These are phyloP conservation scores for Drosophila tsacasi DNA, from an alignment of 1,140 invertebrate genomes.

Conservation along the genomic window DNA sequence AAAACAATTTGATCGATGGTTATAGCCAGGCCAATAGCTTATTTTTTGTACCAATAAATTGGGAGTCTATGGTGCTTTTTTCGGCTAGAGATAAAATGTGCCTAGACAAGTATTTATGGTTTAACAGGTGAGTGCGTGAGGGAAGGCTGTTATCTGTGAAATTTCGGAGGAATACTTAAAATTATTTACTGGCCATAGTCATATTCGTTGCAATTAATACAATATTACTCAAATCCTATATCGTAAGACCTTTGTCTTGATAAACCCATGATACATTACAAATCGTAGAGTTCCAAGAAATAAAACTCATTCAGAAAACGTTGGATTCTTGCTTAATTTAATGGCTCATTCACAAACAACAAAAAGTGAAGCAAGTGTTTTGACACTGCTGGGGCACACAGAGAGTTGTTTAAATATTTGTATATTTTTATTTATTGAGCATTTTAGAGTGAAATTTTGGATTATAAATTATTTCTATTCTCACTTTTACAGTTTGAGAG, in stretches of 20 bases:
- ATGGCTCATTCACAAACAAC: background rate
- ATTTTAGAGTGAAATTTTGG: background rate
- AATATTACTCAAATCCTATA: background rate
- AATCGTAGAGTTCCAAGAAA: background rate
- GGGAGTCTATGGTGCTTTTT: background rate
- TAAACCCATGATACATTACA: background rate
- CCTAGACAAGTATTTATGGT: constrained; percentile 27
- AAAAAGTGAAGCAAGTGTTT: constrained; percentile 11
- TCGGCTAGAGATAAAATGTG: constrained; percentile 1
- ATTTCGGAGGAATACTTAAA: constrained; percentile 1
- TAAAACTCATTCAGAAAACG: background rate
- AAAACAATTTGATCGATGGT: constrained; percentile 43
- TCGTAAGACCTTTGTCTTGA: background rate
- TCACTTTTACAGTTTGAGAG: constrained; percentile 3
- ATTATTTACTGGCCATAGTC: background rate
- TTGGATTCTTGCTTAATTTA: background rate
- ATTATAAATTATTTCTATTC: background rate
- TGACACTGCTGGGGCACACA: background rate
- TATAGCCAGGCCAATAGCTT: background rate
- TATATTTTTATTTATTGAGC: constrained; percentile 11
- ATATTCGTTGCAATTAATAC: background rate
- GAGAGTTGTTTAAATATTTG: constrained; percentile 9
- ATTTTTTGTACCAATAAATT: constrained; percentile 33
- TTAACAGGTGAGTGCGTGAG: constrained; percentile 15
- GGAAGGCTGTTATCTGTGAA: constrained; percentile 6